phyloP scores from a whole-genome alignment of 2,797 vertebrate species.

The Xenops minutus region DNA sequence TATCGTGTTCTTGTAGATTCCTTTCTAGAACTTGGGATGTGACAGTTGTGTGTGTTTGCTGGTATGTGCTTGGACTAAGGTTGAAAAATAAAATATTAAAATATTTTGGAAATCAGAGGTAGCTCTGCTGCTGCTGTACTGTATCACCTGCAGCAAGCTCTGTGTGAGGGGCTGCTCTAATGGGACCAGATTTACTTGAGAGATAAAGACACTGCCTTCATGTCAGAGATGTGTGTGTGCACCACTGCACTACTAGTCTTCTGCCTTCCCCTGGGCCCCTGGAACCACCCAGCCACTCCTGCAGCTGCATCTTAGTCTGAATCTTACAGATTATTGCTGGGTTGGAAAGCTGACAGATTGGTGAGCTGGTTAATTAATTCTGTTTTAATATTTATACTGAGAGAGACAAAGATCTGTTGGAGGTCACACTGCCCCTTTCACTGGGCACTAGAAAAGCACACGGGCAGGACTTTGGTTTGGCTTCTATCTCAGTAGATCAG shows the following conservation, averaged over 20 bases:
- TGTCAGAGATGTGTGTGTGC: not conserved
- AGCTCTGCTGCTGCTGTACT: not conserved
- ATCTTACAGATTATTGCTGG: not conserved
- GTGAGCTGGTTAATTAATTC: slow-evolving; percentile 24
- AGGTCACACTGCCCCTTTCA: not conserved
- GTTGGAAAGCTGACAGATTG: not conserved
- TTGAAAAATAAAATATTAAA: not conserved
- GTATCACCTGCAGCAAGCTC: not conserved
- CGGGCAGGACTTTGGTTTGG: not conserved
- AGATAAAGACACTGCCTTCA: not conserved
- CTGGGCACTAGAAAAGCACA: not conserved
- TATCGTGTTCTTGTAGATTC: not conserved
- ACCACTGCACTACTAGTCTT: not conserved
- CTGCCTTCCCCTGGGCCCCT: not conserved
- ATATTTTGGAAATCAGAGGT: not conserved
- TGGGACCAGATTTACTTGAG: not conserved
- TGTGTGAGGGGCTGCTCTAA: not conserved
- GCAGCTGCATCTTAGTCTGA: not conserved
- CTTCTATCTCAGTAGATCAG: not conserved
- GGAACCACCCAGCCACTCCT: not conserved
- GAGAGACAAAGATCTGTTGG: not conserved
- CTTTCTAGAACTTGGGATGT: not conserved
- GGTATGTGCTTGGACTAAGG: not conserved
- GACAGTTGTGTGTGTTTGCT: not conserved
- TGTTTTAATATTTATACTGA: not conserved